Evolutionary conservation across 2,113 vertebrate genomes (phyloP).

Genomic region (Tupaia chinensis): DNA sequence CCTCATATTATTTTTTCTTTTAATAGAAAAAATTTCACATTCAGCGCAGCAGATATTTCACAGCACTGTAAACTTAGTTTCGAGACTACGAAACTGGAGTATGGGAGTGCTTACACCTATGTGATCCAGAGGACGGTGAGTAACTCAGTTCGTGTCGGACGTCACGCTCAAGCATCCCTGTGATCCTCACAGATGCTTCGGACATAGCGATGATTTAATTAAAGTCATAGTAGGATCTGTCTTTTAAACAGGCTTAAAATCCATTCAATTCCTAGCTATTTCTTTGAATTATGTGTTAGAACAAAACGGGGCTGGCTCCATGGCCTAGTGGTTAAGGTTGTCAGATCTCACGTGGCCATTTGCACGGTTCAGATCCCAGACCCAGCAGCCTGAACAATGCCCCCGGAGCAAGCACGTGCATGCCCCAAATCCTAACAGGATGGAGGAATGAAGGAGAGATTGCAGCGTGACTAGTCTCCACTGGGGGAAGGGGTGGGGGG

Average conservation of each 20-base stretch:
- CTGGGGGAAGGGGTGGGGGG: too few species aligned
- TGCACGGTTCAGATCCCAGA: too few species aligned
- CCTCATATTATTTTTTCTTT: constrained; percentile 55
- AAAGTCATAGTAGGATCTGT: neutral
- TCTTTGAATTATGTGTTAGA: neutral
- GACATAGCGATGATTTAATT: neutral
- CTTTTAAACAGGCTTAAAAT: constrained; percentile 2
- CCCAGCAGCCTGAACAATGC: too few species aligned
- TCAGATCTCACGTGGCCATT: too few species aligned
- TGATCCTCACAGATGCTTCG: neutral
- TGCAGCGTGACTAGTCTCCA: too few species aligned
- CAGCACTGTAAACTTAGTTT: neutral
- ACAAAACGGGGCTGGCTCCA: too few species aligned
- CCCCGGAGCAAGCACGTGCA: too few species aligned
- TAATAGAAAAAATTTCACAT: neutral
- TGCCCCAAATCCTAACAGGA: too few species aligned
- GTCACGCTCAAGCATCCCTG: too few species aligned
- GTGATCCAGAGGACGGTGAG: constrained; percentile 85
- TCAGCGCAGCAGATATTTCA: neutral
- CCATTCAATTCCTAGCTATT: neutral
- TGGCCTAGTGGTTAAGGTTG: too few species aligned
- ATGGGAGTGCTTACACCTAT: constrained; percentile 92
- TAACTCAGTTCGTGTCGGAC: neutral
- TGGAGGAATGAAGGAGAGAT: too few species aligned
- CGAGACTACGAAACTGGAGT: constrained; percentile 84